phyloP scores from a whole-genome alignment of 2,797 vertebrate species.

The Clarias fuscus region DNA sequence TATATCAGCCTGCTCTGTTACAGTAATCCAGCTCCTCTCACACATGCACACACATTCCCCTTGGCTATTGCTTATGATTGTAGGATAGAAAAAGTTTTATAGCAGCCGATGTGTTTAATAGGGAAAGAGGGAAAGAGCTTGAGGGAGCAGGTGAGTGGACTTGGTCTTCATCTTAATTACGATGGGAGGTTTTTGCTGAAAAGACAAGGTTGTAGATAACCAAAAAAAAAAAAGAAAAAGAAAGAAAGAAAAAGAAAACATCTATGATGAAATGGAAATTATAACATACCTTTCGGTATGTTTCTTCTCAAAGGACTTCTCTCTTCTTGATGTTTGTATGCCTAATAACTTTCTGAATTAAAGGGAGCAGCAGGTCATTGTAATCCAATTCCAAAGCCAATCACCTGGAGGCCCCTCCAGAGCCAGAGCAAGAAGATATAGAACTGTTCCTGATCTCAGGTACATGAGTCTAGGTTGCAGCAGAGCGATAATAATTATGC shows the following conservation, averaged over 20 bases:
- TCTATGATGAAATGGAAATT: slow-evolving; percentile 64
- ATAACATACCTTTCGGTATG: slow-evolving; percentile 61
- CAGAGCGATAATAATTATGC: slow-evolving; percentile 76
- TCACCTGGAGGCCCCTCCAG: slow-evolving; percentile 68
- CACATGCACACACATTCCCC: slow-evolving; percentile 5
- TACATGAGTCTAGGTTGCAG: slow-evolving; percentile 71
- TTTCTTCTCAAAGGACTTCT: slow-evolving; percentile 51
- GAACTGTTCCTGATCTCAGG: slow-evolving; percentile 59
- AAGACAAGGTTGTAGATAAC: slow-evolving; percentile 61
- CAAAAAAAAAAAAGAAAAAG: slow-evolving; percentile 41
- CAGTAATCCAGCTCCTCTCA: neutral
- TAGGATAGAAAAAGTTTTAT: slow-evolving; percentile 43
- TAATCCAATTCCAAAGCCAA: slow-evolving; percentile 84
- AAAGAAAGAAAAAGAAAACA: slow-evolving; percentile 29
- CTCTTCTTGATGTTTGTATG: slow-evolving; percentile 57
- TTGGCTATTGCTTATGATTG: slow-evolving; percentile 18
- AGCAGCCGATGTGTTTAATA: slow-evolving; percentile 34
- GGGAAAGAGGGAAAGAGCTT: slow-evolving; percentile 22
- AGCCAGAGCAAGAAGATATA: slow-evolving; percentile 58
- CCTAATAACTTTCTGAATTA: slow-evolving; percentile 79
- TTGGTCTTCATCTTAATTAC: slow-evolving; percentile 59
- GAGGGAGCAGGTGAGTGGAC: slow-evolving; percentile 21
- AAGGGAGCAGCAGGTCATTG: slow-evolving; percentile 80
- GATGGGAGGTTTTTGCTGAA: slow-evolving; percentile 64
- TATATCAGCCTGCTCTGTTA: slow-evolving; percentile 5